Evolutionary conservation across 2,888 invertebrate genomes (phyloP).

Genomic region (Parnassius mnemosyne): DNA sequence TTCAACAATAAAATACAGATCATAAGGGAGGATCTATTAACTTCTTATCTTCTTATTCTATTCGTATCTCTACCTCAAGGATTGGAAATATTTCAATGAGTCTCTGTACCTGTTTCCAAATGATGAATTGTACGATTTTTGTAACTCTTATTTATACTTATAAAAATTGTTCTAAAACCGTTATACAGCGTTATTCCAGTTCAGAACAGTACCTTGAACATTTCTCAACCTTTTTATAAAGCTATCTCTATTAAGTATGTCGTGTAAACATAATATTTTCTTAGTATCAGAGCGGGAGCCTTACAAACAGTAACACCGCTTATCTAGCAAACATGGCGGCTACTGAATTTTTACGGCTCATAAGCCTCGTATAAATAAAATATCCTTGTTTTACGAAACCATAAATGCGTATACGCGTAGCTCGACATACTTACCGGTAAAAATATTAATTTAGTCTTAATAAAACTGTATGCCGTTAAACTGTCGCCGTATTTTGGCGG

Average conservation of each 20-base stretch:
- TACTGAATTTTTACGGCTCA: slow-evolving; percentile 41
- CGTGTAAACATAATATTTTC: slow-evolving; percentile 37
- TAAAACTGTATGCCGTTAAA: neutral
- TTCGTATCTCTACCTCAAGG: too few species aligned
- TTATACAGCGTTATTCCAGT: too few species aligned
- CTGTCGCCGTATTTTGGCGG: too few species aligned
- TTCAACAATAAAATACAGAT: too few species aligned
- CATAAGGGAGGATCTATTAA: too few species aligned
- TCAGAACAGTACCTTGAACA: neutral
- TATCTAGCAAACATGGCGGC: slow-evolving; percentile 34
- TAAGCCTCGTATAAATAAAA: slow-evolving; percentile 35
- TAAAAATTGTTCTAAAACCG: too few species aligned
- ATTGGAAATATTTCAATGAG: too few species aligned
- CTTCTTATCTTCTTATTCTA: too few species aligned
- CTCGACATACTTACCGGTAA: slow-evolving; percentile 7
- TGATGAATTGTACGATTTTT: too few species aligned
- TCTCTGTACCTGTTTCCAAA: too few species aligned
- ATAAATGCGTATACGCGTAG: slow-evolving; percentile 1
- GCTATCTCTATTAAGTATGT: slow-evolving; percentile 33
- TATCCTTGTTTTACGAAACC: slow-evolving; percentile 3
- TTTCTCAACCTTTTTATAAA: slow-evolving; percentile 4
- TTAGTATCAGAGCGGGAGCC: slow-evolving; percentile 27
- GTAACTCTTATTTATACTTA: too few species aligned
- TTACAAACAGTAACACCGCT: slow-evolving; percentile 15
- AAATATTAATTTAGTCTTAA: neutral